Percentiles rank a stretch among this genome's conserved stretches.
Conservation (phyloP, 2,888 invertebrate genomes). For the Hoplodrina blanda region DNA sequence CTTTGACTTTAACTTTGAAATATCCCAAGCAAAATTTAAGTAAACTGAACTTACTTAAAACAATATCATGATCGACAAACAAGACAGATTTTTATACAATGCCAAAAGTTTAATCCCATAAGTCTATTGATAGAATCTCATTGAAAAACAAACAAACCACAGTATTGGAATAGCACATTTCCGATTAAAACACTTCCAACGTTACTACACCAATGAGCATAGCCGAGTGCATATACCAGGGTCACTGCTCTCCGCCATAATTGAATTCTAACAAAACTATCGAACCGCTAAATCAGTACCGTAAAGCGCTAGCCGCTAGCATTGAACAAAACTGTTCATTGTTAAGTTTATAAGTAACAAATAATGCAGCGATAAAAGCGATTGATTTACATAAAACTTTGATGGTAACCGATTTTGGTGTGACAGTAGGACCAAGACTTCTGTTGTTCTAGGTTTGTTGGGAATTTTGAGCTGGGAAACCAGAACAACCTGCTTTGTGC, state of each 20-base stretch:
- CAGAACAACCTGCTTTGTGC: slow-evolving; percentile 35
- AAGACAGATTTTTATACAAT: neutral
- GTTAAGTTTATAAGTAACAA: slow-evolving; percentile 70
- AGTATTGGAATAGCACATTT: slow-evolving; percentile 53
- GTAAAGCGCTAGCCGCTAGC: slow-evolving; percentile 67
- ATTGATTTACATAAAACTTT: slow-evolving; percentile 54
- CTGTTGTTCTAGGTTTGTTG: slow-evolving; percentile 3
- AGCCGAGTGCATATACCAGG: slow-evolving; percentile 69
- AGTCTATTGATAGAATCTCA: slow-evolving; percentile 14
- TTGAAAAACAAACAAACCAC: slow-evolving; percentile 56
- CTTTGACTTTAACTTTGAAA: no score
- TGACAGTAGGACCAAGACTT: slow-evolving; percentile 23
- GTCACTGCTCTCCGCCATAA: slow-evolving; percentile 75
- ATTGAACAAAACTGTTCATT: slow-evolving; percentile 70
- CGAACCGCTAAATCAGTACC: slow-evolving; percentile 83
- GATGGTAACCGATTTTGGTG: slow-evolving; percentile 44
- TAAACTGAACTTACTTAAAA: no score
- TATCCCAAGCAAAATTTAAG: no score
- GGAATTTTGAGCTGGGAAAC: slow-evolving; percentile 30
- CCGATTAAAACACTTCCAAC: slow-evolving; percentile 54
- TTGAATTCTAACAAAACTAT: slow-evolving; percentile 85
- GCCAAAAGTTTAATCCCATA: neutral
- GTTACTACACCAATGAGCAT: slow-evolving; percentile 54
- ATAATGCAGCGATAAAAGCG: slow-evolving; percentile 60
- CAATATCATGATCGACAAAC: neutral